Conservation (phyloP, 1,140 invertebrate genomes). For the Camponotus vicinus region DNA sequence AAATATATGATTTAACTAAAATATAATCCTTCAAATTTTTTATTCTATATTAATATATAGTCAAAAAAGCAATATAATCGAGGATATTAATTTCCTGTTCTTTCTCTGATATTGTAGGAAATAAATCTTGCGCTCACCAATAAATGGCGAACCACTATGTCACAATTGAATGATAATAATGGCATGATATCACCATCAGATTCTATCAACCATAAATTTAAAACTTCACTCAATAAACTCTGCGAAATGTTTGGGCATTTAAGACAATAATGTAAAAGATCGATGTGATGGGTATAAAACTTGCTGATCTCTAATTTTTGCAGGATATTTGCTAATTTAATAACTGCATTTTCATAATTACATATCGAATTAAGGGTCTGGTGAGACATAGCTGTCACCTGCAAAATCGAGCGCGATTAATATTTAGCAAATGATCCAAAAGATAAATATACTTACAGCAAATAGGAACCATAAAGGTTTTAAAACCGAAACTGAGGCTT, state of each 20-base stretch:
- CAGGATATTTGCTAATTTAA: constrained; percentile 52
- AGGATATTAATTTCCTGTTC: neutral
- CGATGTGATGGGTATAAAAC: constrained; percentile 77
- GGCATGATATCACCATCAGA: constrained; percentile 70
- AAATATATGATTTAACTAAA: neutral
- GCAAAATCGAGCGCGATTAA: neutral
- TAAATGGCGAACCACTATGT: constrained; percentile 54
- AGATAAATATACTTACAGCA: constrained; percentile 60
- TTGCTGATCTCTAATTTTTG: constrained; percentile 62
- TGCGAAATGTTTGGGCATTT: constrained; percentile 38
- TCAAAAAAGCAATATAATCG: neutral
- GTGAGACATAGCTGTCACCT: constrained; percentile 59
- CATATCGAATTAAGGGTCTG: neutral
- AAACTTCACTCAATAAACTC: constrained; percentile 53
- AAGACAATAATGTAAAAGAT: constrained; percentile 71
- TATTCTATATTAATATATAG: neutral
- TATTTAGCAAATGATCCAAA: neutral
- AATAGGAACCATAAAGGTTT: constrained; percentile 74
- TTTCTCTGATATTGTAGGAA: neutral
- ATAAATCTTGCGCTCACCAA: constrained; percentile 48
- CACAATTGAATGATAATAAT: constrained; percentile 49
- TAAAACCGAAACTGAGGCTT: constrained; percentile 20
- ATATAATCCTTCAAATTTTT: neutral
- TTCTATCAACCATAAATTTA: constrained; percentile 69
- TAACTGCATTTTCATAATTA: constrained; percentile 55